phyloP scores from a whole-genome alignment of 1,140 invertebrate species.

The Aphelinus atriplicis region DNA sequence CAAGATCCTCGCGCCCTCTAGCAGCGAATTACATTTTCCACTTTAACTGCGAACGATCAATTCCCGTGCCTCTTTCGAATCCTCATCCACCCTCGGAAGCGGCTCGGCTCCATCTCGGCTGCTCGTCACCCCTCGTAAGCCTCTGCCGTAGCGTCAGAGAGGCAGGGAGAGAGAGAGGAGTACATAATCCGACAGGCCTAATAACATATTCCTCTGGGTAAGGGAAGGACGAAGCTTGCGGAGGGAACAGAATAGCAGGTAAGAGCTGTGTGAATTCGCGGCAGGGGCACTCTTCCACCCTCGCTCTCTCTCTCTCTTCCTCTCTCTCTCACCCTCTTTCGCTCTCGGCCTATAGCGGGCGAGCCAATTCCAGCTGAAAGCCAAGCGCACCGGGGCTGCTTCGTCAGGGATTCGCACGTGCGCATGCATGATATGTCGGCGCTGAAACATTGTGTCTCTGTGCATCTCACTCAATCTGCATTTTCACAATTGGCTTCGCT shows the following conservation, averaged over 20 bases:
- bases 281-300: conserved; percentile 8
- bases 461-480: too few species aligned
- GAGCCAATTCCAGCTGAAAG: conserved; percentile 56
- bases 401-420: conserved; percentile 2
- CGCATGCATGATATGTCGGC: too few species aligned
- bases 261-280: conserved; percentile 9
- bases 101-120: conserved; percentile 3
- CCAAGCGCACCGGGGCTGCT: conserved; percentile 27
- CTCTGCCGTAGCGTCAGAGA: conserved; percentile 7
- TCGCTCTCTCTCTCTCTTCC: conserved; percentile 11
- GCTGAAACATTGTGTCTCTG: too few species aligned
- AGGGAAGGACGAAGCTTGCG: conserved; percentile 42
- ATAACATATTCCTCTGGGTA: conserved; percentile 60
- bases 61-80: background rate
- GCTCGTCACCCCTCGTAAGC: conserved; percentile 23
- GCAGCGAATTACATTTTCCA: background rate
- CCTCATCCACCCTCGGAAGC: background rate
- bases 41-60: background rate
- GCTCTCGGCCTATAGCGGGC: conserved; percentile 42
- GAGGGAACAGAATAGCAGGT: conserved; percentile 20
- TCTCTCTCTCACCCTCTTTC: conserved; percentile 25
- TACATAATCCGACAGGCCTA: conserved; percentile 59
- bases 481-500: too few species aligned
- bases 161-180: conserved; percentile 40
- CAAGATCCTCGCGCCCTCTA: background rate